These are phyloP conservation scores for Phaethon lepturus DNA, from an alignment of 2,113 vertebrate species.

Conservation along the genomic window DNA sequence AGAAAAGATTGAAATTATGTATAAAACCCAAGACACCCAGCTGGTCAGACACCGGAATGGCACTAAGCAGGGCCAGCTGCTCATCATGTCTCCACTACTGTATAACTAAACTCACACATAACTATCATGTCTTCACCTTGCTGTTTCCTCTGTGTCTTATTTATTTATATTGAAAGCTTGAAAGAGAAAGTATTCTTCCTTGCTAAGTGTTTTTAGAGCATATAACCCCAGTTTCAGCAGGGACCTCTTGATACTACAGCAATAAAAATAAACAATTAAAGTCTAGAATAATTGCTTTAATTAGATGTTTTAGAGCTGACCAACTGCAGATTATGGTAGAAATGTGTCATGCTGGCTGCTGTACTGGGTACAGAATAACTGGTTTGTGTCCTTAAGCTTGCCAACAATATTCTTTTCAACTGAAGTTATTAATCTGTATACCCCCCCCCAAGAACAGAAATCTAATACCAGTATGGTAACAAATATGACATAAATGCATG, in stretches of 20 bases:
- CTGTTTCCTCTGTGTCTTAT: background rate
- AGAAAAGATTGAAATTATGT: background rate
- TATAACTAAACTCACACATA: background rate
- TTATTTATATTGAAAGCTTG: background rate
- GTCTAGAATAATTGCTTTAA: constrained; percentile 23
- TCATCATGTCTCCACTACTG: background rate
- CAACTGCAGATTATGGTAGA: background rate
- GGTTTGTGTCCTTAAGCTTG: background rate
- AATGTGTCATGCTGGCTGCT: background rate
- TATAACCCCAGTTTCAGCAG: background rate
- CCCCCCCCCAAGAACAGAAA: background rate
- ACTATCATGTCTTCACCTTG: background rate
- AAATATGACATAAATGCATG: background rate
- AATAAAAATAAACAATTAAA: constrained; percentile 45
- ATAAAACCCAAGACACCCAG: background rate
- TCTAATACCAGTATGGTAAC: background rate
- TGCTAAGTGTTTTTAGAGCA: background rate
- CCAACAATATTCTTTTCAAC: background rate
- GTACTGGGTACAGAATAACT: background rate
- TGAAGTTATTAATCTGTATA: background rate
- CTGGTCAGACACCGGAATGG: background rate
- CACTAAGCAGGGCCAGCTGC: background rate
- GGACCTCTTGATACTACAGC: background rate
- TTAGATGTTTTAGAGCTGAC: constrained; percentile 30
- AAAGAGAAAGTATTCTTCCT: background rate